phyloP scores from a whole-genome alignment of 2,888 invertebrate genomes.

The Mythimna pallens region DNA sequence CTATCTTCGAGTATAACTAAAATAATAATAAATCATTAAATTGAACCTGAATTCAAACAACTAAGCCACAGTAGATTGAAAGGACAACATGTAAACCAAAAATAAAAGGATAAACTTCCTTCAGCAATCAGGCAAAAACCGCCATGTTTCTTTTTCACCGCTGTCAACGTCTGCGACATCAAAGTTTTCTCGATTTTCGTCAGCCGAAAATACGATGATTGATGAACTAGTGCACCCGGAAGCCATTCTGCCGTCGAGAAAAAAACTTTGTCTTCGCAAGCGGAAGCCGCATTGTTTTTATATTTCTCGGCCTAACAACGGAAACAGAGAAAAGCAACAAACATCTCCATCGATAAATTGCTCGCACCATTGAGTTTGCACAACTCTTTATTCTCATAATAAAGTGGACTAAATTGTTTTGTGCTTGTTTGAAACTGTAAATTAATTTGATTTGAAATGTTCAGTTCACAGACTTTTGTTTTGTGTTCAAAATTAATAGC shows the following conservation, averaged over 20 bases:
- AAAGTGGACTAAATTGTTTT: conserved; percentile 24
- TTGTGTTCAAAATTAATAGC: neutral
- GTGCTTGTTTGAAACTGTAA: conserved; percentile 14
- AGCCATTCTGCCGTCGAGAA: conserved; percentile 46
- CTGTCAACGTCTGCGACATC: conserved; percentile 56
- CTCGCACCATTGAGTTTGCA: conserved; percentile 47
- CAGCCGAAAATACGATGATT: conserved; percentile 62
- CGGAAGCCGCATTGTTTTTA: conserved; percentile 56
- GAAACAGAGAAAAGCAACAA: conserved; percentile 47
- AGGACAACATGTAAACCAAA: conserved; percentile 10
- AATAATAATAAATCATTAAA: neutral
- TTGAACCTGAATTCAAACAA: neutral
- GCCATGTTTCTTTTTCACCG: conserved; percentile 52
- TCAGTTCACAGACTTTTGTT: neutral
- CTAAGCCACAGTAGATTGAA: neutral
- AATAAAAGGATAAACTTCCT: conserved; percentile 27
- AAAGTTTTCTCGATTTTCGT: conserved; percentile 54
- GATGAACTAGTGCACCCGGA: conserved; percentile 64
- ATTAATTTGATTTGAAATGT: conserved; percentile 23
- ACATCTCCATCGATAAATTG: conserved; percentile 51
- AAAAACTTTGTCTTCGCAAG: conserved; percentile 55
- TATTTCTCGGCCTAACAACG: conserved; percentile 35
- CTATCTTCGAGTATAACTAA: neutral
- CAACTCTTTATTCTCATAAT: conserved; percentile 47
- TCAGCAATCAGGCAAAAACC: conserved; percentile 34